Evolutionary conservation across 2,113 vertebrate species (phyloP).

Genomic region (Austrofundulus limnaeus): DNA sequence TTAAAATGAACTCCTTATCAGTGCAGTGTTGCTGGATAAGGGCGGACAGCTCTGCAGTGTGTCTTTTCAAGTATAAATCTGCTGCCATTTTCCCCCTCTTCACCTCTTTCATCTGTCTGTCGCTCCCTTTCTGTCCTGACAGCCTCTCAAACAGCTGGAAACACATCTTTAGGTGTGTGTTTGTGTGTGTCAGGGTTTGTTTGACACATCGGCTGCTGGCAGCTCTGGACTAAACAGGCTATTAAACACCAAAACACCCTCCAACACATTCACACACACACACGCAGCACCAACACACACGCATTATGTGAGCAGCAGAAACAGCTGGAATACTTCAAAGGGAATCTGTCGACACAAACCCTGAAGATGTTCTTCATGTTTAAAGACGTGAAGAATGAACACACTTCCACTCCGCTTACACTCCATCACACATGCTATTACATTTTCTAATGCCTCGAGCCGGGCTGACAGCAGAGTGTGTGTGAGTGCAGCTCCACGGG

Average conservation of each 20-base stretch:
- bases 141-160: slow-evolving; percentile 60
- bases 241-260: slow-evolving; percentile 61
- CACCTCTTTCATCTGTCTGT: background rate
- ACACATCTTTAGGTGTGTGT: slow-evolving; percentile 38
- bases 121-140: slow-evolving; percentile 4
- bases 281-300: slow-evolving; percentile 19
- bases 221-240: slow-evolving; percentile 63
- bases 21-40: background rate
- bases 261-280: slow-evolving; percentile 24
- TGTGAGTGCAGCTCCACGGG: slow-evolving; percentile 58
- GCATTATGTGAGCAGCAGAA: background rate
- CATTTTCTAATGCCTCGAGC: slow-evolving; percentile 67
- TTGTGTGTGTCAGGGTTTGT: slow-evolving; percentile 32
- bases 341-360: slow-evolving; percentile 23
- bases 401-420: slow-evolving; percentile 31
- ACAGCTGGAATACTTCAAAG: slow-evolving; percentile 10
- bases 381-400: slow-evolving; percentile 21
- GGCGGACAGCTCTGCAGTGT: background rate
- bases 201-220: slow-evolving; percentile 62
- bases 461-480: slow-evolving; percentile 52
- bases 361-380: slow-evolving; percentile 13
- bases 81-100: background rate
- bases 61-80: background rate
- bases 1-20: background rate
- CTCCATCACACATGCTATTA: slow-evolving; percentile 69